phyloP scores from a whole-genome alignment of 2,797 vertebrate species.

The Xenopus petersii region DNA sequence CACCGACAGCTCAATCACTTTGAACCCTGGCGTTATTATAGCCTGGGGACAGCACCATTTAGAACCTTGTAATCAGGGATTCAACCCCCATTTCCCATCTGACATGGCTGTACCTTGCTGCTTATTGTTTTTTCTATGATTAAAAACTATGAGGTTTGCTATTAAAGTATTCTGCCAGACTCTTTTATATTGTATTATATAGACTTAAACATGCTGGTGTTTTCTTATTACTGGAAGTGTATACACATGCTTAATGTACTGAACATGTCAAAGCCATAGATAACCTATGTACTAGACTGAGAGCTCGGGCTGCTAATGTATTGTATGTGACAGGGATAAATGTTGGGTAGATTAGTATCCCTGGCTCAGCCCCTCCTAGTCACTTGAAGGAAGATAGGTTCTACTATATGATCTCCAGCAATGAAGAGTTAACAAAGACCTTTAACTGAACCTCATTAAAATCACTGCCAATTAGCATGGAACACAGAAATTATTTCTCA shows the following conservation, averaged over 20 bases:
- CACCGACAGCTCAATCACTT: slow-evolving; percentile 33
- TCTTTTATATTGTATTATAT: no score
- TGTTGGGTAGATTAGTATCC: no score
- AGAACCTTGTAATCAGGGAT: slow-evolving; percentile 25
- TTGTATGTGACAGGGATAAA: no score
- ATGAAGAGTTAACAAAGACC: slow-evolving; percentile 35
- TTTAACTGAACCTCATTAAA: slow-evolving; percentile 47
- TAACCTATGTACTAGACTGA: no score
- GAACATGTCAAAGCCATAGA: no score
- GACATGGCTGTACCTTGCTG: slow-evolving; percentile 9
- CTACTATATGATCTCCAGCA: slow-evolving; percentile 10
- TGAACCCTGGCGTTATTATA: slow-evolving; percentile 12
- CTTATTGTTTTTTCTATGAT: slow-evolving; percentile 11
- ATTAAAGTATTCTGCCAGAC: not conserved
- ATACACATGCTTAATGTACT: no score
- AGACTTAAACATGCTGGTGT: no score
- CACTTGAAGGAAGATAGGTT: slow-evolving; percentile 6
- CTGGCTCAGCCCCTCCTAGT: not conserved
- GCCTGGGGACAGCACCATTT: slow-evolving; percentile 19
- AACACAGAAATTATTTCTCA: slow-evolving; percentile 43
- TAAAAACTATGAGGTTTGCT: slow-evolving; percentile 23
- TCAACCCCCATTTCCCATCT: slow-evolving; percentile 10
- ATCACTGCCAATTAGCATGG: slow-evolving; percentile 41
- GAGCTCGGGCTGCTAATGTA: no score
- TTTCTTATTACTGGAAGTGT: no score